Conservation (phyloP, 2,113 vertebrate species). For the Pardalotus punctatus region DNA sequence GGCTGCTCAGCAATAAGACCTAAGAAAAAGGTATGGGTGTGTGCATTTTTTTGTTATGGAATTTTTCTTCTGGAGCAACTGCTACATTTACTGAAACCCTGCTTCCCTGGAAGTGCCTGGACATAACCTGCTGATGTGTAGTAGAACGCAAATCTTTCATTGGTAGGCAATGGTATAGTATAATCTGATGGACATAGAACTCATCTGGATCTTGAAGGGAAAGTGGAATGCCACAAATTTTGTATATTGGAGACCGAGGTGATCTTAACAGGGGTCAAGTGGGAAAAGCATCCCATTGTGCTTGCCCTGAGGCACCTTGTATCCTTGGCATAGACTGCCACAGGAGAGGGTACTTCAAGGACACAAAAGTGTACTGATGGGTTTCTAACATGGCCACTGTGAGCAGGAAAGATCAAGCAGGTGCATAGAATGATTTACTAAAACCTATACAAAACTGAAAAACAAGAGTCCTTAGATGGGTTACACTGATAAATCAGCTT, state of each 20-base stretch:
- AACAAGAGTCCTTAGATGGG: not conserved
- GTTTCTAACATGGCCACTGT: not conserved
- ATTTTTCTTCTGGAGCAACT: not conserved
- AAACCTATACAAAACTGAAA: not conserved
- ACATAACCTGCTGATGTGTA: not conserved
- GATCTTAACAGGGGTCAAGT: not conserved
- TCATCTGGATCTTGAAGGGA: not conserved
- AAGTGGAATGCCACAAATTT: not conserved
- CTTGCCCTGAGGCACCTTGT: not conserved
- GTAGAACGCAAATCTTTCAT: not conserved
- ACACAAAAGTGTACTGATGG: not conserved
- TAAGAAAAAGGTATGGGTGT: not conserved
- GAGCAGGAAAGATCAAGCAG: not conserved
- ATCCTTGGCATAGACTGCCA: not conserved
- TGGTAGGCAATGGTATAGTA: not conserved
- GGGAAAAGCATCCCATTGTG: not conserved
- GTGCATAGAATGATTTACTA: not conserved
- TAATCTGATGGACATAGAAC: not conserved
- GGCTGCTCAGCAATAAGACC: not conserved
- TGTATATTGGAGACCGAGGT: not conserved
- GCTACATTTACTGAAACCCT: not conserved
- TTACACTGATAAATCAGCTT: not conserved
- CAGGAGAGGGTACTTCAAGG: not conserved
- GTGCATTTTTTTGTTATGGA: not conserved
- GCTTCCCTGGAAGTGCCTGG: not conserved